A percentile compares a stretch with the other conserved stretches of the same genome.
These are phyloP conservation scores for Bellardia bayeri DNA, from an alignment of 2,888 invertebrate genomes.

Conservation along the genomic window DNA sequence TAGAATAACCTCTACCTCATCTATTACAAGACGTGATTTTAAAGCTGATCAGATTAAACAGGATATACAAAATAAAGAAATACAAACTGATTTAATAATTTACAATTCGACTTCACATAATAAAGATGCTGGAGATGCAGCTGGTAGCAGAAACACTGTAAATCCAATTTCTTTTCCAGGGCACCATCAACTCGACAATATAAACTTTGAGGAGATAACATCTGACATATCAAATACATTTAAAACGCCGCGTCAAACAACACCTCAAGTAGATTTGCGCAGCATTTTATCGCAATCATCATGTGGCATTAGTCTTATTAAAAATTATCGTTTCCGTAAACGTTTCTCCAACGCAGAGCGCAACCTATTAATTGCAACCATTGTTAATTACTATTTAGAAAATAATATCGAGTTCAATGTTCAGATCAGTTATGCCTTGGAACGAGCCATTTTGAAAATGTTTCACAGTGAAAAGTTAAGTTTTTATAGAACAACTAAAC, in stretches of 20 bases:
- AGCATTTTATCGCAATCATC: conserved; percentile 55
- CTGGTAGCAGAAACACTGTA: background rate
- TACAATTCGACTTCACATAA: conserved; percentile 6
- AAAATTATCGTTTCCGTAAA: conserved; percentile 75
- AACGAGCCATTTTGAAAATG: conserved; percentile 78
- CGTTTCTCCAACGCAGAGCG: conserved; percentile 77
- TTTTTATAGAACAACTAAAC: conserved; percentile 79
- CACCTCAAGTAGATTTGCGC: conserved; percentile 18
- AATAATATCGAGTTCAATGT: conserved; percentile 78
- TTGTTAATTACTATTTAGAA: conserved; percentile 79
- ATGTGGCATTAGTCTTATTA: conserved; percentile 75
- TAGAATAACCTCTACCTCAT: background rate
- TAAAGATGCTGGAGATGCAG: background rate
- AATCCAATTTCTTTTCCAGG: background rate
- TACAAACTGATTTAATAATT: conserved; percentile 42
- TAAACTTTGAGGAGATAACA: background rate
- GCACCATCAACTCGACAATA: background rate
- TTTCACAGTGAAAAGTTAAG: conserved; percentile 79
- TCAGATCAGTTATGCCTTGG: conserved; percentile 78
- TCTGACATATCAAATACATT: background rate
- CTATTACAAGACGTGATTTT: background rate
- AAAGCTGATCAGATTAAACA: background rate
- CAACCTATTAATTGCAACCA: conserved; percentile 77
- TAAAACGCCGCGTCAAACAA: background rate
- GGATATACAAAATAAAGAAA: conserved; percentile 10